A percentile compares a stretch with the other conserved stretches of the same genome.
phyloP scores from a whole-genome alignment of 2,113 vertebrate species.

The Peromyscus maniculatus region DNA sequence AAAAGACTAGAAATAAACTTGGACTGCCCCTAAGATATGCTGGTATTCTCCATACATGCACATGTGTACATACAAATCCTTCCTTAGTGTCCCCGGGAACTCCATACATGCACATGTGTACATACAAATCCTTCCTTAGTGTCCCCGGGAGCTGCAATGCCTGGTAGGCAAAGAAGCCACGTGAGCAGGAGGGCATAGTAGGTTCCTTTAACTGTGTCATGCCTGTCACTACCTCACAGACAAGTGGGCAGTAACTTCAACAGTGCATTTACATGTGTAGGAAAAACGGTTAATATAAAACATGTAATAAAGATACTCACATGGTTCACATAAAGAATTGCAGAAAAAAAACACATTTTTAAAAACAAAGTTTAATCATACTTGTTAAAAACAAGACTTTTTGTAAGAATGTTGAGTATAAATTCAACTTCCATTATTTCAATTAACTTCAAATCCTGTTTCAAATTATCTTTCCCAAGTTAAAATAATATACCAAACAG shows the following conservation, averaged over 20 bases:
- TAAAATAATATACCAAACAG: conserved; percentile 17
- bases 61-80: neutral
- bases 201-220: neutral
- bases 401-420: conserved; percentile 51
- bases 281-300: neutral
- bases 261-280: neutral
- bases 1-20: neutral
- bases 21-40: neutral
- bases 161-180: too few relatives aligned
- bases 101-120: neutral
- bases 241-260: neutral
- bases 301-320: conserved; percentile 18
- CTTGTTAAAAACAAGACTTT: conserved; percentile 21
- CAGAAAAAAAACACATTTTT: conserved; percentile 20
- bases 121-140: neutral
- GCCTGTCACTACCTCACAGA: neutral
- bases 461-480: conserved; percentile 48
- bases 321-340: neutral
- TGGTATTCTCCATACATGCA: neutral
- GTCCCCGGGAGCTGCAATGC: neutral
- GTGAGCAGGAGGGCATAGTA: neutral
- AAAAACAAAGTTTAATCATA: conserved; percentile 64
- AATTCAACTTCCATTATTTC: conserved; percentile 48
- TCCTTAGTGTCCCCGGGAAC: too few relatives aligned
- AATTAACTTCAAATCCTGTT: conserved; percentile 55